Percentiles rank a stretch among this genome's conserved stretches.
Evolutionary conservation across 92 coral and sea anemone species (phyloP).

Genomic region (Epizoanthus rinbou): DNA sequence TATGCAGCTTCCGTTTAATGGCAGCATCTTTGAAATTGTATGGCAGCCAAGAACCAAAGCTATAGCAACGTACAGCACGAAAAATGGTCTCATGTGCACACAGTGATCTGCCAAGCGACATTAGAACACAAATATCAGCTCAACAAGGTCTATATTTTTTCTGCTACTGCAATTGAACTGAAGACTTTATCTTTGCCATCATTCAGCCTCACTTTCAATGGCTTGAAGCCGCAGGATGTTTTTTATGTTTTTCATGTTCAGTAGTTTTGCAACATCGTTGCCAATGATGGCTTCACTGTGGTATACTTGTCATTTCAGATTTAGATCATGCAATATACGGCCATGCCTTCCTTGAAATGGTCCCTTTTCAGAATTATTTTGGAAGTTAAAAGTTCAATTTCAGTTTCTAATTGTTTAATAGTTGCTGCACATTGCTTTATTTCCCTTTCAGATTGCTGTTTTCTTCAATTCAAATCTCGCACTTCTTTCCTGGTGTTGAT

Average conservation of each 20-base stretch:
- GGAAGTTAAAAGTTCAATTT: background rate
- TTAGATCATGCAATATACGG: background rate
- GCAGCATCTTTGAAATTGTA: background rate
- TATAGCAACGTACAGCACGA: background rate
- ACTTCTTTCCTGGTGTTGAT: background rate
- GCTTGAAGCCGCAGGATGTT: background rate
- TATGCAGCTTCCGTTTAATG: background rate
- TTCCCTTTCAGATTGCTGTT: background rate
- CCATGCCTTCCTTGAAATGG: background rate
- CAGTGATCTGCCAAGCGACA: background rate
- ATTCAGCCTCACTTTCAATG: background rate
- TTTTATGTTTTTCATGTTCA: background rate
- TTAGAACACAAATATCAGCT: background rate
- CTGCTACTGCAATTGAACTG: background rate
- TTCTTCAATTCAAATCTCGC: background rate
- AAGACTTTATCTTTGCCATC: background rate
- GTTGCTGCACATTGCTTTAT: background rate
- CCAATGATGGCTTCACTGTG: slow-evolving; percentile 9
- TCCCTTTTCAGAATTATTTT: background rate
- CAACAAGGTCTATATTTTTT: background rate
- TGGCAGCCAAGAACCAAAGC: background rate
- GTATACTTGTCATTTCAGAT: background rate
- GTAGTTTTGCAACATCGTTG: background rate
- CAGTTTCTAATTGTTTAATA: background rate
- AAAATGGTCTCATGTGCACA: background rate